phyloP scores from a whole-genome alignment of 2,113 vertebrate genomes.

The Phyllostomus discolor region DNA sequence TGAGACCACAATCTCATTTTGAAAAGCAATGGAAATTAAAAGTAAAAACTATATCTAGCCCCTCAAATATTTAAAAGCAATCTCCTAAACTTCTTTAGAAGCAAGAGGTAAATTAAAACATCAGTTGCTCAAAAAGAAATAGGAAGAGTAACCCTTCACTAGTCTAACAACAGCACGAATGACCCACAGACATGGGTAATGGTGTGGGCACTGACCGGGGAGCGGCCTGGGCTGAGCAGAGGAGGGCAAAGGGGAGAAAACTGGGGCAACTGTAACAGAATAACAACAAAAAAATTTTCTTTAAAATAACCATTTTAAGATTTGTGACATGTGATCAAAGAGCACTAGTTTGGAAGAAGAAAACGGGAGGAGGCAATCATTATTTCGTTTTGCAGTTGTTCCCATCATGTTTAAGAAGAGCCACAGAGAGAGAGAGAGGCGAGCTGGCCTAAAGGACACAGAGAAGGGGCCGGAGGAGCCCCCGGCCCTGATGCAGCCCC shows the following conservation, averaged over 20 bases:
- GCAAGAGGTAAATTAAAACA: not conserved
- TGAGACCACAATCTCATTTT: not conserved
- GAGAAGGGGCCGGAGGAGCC: not conserved
- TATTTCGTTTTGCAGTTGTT: not conserved
- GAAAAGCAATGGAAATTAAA: not conserved
- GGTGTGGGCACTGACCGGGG: too few relatives aligned
- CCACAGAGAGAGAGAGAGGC: not conserved
- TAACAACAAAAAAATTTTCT: too few relatives aligned
- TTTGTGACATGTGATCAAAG: not conserved
- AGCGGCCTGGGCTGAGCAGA: too few relatives aligned
- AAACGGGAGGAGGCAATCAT: not conserved
- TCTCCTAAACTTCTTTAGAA: not conserved
- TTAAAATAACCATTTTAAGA: not conserved
- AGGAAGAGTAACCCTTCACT: not conserved
- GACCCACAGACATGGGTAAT: too few relatives aligned
- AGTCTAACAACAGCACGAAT: too few relatives aligned
- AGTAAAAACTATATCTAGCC: not conserved
- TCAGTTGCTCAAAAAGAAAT: not conserved
- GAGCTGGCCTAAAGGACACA: not conserved
- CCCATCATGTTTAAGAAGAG: not conserved
- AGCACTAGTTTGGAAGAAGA: not conserved
- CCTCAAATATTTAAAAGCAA: not conserved
- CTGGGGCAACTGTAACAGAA: too few relatives aligned
- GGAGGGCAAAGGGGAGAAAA: not conserved
- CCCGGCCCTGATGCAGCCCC: not conserved